Evolutionary conservation across 64 coral and sea anemone genomes (phyloP).

Genomic region (Stichodactyla mertensii): DNA sequence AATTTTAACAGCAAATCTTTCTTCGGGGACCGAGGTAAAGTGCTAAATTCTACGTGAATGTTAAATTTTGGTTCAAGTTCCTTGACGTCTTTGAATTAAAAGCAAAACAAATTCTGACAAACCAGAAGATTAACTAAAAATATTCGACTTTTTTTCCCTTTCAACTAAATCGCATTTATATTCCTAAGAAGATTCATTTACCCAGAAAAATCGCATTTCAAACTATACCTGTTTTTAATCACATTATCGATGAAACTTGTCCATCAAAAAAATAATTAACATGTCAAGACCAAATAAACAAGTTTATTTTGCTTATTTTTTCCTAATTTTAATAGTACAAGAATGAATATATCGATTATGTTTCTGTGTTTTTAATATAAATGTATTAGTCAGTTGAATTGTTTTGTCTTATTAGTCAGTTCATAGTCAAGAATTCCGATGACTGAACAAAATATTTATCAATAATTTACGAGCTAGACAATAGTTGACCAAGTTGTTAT

Average conservation of each 20-base stretch:
- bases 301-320: background rate
- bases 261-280: background rate
- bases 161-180: too few relatives aligned
- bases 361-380: background rate
- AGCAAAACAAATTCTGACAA: too few relatives aligned
- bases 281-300: background rate
- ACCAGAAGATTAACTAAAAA: too few relatives aligned
- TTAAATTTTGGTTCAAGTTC: too few relatives aligned
- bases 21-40: too few relatives aligned
- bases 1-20: too few relatives aligned
- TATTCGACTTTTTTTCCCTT: too few relatives aligned
- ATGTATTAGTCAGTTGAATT: background rate
- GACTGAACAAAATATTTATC: background rate
- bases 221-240: background rate
- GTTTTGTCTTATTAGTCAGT: background rate
- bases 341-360: background rate
- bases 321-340: background rate
- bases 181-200: background rate
- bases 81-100: too few relatives aligned
- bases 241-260: background rate
- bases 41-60: too few relatives aligned
- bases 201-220: background rate
- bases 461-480: background rate
- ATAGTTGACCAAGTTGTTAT: background rate
- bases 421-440: background rate